Percentiles rank a stretch among this genome's conserved stretches.
These are phyloP conservation scores for Conus ventricosus DNA, from an alignment of 1,140 invertebrate genomes.

Conservation along the genomic window DNA sequence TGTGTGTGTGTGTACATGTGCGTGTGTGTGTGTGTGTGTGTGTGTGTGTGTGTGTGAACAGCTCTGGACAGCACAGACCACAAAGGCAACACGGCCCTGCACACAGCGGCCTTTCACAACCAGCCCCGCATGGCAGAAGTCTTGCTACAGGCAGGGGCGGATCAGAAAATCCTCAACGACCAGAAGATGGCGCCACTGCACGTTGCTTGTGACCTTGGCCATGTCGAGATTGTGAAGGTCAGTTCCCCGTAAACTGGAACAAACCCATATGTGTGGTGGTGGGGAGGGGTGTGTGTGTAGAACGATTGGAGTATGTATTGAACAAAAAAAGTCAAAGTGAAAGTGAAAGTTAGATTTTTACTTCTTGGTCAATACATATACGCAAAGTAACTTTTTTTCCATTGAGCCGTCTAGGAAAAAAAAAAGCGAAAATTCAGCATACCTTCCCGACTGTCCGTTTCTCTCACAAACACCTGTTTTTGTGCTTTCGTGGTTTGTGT, in stretches of 20 bases:
- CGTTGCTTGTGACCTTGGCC: constrained; percentile 85
- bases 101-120: constrained; percentile 85
- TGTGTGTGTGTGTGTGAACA: constrained; percentile 71
- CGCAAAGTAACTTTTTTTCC: too few species aligned
- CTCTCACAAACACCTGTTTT: too few species aligned
- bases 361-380: too few species aligned
- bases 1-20: neutral
- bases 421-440: too few species aligned
- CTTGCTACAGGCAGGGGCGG: constrained; percentile 83
- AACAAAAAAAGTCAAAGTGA: too few species aligned
- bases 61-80: constrained; percentile 85
- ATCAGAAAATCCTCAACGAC: constrained; percentile 83
- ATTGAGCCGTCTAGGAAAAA: too few species aligned
- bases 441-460: too few species aligned
- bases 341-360: too few species aligned
- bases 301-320: neutral
- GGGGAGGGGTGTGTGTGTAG: neutral
- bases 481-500: too few species aligned
- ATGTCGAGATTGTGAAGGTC: constrained; percentile 80
- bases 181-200: constrained; percentile 87
- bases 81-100: constrained; percentile 87
- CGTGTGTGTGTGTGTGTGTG: neutral
- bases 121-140: constrained; percentile 83
- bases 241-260: neutral
- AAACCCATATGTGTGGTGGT: neutral